A percentile compares a stretch with the other conserved stretches of the same genome.
phyloP scores from a whole-genome alignment of 2,113 vertebrate genomes.

The Chitala chitala region DNA sequence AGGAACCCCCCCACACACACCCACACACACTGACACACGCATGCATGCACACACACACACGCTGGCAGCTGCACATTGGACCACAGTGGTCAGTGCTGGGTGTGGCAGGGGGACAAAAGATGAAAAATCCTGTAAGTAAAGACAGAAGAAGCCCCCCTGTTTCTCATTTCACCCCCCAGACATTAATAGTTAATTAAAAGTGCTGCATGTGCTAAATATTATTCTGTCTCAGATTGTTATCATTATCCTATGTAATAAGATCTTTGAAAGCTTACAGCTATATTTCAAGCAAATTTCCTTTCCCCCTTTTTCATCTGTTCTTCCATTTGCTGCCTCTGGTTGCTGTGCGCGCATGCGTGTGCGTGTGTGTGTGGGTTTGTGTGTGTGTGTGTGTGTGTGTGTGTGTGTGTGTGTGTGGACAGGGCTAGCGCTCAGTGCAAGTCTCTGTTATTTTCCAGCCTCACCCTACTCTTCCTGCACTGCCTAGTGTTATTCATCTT shows the following conservation, averaged over 20 bases:
- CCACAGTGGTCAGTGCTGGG: too few species aligned
- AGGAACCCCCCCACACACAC: too few species aligned
- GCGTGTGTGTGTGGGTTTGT: too few species aligned
- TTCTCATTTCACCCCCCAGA: slow-evolving; percentile 56
- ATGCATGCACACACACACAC: too few species aligned
- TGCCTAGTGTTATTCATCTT: too few species aligned
- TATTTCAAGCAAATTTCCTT: slow-evolving; percentile 61
- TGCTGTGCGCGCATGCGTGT: slow-evolving; percentile 3
- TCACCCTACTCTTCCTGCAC: too few species aligned
- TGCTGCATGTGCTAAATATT: slow-evolving; percentile 93
- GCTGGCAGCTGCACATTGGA: too few species aligned
- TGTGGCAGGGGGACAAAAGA: slow-evolving; percentile 27
- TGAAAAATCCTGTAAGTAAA: slow-evolving; percentile 36
- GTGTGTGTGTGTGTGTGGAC: too few species aligned
- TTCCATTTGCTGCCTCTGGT: slow-evolving; percentile 35
- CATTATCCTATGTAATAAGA: slow-evolving; percentile 78
- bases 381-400: too few species aligned
- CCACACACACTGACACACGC: too few species aligned
- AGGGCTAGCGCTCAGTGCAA: too few species aligned
- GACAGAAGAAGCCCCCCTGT: slow-evolving; percentile 40
- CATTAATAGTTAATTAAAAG: slow-evolving; percentile 85
- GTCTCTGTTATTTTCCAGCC: too few species aligned
- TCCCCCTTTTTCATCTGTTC: background rate
- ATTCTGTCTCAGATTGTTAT: slow-evolving; percentile 88
- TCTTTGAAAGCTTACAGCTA: slow-evolving; percentile 61